Evolutionary conservation across 1,140 invertebrate species (phyloP).

Genomic region (Anoplophora glabripennis): DNA sequence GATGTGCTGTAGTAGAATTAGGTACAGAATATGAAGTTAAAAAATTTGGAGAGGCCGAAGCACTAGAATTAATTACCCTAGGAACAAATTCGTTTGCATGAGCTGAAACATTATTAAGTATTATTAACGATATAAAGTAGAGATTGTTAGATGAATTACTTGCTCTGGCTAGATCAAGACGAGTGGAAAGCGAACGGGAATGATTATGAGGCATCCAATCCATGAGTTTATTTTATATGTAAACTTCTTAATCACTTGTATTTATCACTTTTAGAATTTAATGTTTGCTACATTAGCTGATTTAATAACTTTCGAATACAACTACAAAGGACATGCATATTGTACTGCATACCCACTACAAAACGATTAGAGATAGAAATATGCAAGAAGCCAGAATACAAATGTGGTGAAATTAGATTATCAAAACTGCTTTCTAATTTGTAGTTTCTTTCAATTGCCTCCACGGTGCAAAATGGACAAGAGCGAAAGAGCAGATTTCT

Average conservation of each 20-base stretch:
- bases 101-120: constrained; percentile 19
- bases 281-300: constrained; percentile 7
- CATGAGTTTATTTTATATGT: constrained; percentile 18
- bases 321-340: constrained; percentile 6
- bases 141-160: constrained; percentile 21
- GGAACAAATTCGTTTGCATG: constrained; percentile 29
- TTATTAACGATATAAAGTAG: constrained; percentile 1
- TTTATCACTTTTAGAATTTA: constrained; percentile 8
- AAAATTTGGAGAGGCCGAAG: constrained; percentile 23
- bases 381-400: background rate
- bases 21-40: constrained; percentile 10
- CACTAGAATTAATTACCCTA: constrained; percentile 24
- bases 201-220: constrained; percentile 31
- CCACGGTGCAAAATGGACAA: no score
- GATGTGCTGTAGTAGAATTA: constrained; percentile 17
- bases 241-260: constrained; percentile 8
- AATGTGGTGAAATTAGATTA: background rate
- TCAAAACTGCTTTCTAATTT: constrained; percentile 2
- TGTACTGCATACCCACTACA: constrained; percentile 3
- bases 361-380: background rate
- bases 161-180: constrained; percentile 29
- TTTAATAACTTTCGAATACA: background rate
- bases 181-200: constrained; percentile 27
- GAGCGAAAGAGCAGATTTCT: no score
- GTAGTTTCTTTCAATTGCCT: background rate